These are phyloP conservation scores for Allophyes oxyacanthae DNA, from an alignment of 2,888 invertebrate genomes.

Conservation along the genomic window DNA sequence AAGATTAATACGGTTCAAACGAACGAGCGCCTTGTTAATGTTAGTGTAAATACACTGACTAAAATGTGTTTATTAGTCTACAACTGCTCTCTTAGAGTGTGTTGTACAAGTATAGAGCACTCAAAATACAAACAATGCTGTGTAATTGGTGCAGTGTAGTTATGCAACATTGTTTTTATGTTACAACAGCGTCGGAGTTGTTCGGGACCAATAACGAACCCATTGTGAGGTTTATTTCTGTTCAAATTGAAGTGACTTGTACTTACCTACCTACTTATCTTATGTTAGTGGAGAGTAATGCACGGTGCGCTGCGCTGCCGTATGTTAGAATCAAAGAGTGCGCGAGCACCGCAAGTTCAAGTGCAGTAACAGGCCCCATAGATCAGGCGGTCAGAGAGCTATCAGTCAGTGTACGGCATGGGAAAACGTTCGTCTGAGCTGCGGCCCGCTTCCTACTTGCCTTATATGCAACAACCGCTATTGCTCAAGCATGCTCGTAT, in stretches of 20 bases:
- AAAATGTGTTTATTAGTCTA: constrained; percentile 81
- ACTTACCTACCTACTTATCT: constrained; percentile 55
- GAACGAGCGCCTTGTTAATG: constrained; percentile 76
- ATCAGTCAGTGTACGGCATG: constrained; percentile 80
- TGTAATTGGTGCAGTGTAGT: constrained; percentile 75
- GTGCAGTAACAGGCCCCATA: constrained; percentile 78
- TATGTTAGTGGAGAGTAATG: constrained; percentile 53
- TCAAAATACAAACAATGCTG: constrained; percentile 76
- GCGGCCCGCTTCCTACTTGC: constrained; percentile 78
- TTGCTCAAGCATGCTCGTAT: constrained; percentile 60
- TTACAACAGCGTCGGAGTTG: constrained; percentile 54
- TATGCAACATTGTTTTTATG: constrained; percentile 69
- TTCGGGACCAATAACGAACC: constrained; percentile 62
- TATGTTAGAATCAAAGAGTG: constrained; percentile 66
- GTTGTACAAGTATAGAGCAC: constrained; percentile 64
- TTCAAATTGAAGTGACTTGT: constrained; percentile 53
- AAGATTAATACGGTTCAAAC: constrained; percentile 83
- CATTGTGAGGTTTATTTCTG: constrained; percentile 56
- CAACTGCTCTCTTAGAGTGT: constrained; percentile 70
- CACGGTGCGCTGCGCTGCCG: constrained; percentile 49
- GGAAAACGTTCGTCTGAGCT: constrained; percentile 76
- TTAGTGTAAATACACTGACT: constrained; percentile 78
- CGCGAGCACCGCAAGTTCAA: constrained; percentile 75
- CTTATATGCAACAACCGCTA: constrained; percentile 78
- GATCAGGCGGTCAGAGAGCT: constrained; percentile 77